Evolutionary conservation across 1,140 invertebrate genomes (phyloP).

Genomic region (Reticulitermes speratus): DNA sequence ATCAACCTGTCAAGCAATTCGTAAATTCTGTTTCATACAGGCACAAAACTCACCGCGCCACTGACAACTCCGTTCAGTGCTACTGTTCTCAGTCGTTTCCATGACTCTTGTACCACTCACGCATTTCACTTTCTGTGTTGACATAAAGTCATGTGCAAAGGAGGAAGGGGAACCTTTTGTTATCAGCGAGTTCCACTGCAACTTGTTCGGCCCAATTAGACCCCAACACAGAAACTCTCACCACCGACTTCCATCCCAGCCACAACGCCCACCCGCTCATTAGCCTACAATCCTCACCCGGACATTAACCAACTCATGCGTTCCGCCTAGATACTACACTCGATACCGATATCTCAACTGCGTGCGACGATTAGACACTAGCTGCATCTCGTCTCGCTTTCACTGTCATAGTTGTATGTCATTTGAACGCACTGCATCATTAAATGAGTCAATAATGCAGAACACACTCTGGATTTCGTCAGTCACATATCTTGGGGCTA

Average conservation of each 20-base stretch:
- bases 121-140: not conserved
- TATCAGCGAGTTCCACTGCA: not conserved
- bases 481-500: too few relatives aligned
- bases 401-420: too few relatives aligned
- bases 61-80: too few relatives aligned
- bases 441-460: too few relatives aligned
- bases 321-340: too few relatives aligned
- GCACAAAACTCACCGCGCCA: too few relatives aligned
- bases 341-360: not conserved
- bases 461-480: too few relatives aligned
- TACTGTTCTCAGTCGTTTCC: too few relatives aligned
- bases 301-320: not conserved
- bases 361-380: not conserved
- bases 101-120: not conserved
- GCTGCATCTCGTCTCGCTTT: too few relatives aligned
- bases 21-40: too few relatives aligned
- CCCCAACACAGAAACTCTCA: not conserved
- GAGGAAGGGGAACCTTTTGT: slow-evolving; percentile 3
- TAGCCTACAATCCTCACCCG: not conserved
- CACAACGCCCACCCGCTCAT: not conserved
- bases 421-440: too few relatives aligned
- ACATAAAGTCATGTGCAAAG: not conserved
- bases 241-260: not conserved
- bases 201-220: slow-evolving; percentile 10
- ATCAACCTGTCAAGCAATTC: too few relatives aligned